phyloP scores from a whole-genome alignment of 1,140 invertebrate genomes.

The Physella acuta region DNA sequence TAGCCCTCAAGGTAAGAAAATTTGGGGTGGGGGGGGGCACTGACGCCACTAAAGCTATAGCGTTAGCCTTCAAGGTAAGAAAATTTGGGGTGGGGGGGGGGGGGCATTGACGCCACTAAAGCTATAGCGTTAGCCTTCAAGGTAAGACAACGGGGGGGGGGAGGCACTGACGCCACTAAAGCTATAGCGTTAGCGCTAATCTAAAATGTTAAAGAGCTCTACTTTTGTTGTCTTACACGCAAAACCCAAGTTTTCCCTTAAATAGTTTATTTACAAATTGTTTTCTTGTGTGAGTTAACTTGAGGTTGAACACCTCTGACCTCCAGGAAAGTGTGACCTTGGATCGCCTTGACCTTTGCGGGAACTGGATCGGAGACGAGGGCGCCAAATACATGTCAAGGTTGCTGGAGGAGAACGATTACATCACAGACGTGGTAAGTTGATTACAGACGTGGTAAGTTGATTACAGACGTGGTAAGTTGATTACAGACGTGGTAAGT shows the following conservation, averaged over 20 bases:
- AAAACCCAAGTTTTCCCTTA: neutral
- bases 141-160: constrained; percentile 56
- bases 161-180: constrained; percentile 48
- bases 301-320: no score
- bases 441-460: no score
- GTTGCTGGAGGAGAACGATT: constrained; percentile 55
- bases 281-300: no score
- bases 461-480: no score
- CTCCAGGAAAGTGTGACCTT: constrained; percentile 51
- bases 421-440: constrained; percentile 51
- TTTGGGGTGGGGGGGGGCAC: constrained; percentile 55
- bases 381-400: constrained; percentile 42
- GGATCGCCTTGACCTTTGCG: constrained; percentile 48
- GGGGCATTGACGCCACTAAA: constrained; percentile 48
- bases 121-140: constrained; percentile 56
- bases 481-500: no score
- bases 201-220: no score
- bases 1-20: constrained; percentile 53
- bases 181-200: constrained; percentile 58
- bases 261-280: no score
- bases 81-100: constrained; percentile 57
- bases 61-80: constrained; percentile 53
- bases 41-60: constrained; percentile 53
- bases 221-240: neutral
- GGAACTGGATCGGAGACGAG: constrained; percentile 51